Evolutionary conservation across 2,113 vertebrate species (phyloP).

Genomic region (Terrapene triunguis): DNA sequence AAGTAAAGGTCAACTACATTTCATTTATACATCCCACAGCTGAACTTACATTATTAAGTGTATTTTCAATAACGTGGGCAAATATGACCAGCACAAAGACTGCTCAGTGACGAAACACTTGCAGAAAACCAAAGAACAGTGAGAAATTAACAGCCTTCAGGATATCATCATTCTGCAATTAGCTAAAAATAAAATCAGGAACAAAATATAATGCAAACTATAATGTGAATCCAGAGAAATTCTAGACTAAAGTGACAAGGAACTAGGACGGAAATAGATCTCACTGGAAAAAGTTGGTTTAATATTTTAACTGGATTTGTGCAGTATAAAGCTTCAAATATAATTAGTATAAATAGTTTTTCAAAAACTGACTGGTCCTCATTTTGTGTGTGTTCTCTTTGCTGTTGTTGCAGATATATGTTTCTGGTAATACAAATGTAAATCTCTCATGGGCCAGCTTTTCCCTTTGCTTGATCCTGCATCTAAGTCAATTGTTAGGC

Average conservation of each 20-base stretch:
- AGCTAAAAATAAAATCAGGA: background rate
- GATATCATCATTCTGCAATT: background rate
- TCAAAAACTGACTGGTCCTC: background rate
- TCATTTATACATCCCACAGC: background rate
- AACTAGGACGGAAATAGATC: conserved; percentile 3
- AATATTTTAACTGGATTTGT: background rate
- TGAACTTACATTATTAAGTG: background rate
- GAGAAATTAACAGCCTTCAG: background rate
- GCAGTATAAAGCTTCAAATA: background rate
- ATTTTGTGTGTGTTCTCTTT: background rate
- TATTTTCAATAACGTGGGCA: background rate
- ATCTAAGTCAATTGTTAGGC: conserved; percentile 32
- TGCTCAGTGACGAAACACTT: background rate
- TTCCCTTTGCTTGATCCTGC: conserved; percentile 40
- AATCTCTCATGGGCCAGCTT: conserved; percentile 3
- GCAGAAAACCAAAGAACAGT: background rate
- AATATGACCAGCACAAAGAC: background rate
- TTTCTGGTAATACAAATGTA: background rate
- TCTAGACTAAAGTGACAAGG: background rate
- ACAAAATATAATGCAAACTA: background rate
- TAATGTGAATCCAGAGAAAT: background rate
- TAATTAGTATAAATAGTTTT: background rate
- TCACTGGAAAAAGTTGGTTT: background rate
- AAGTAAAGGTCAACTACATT: background rate
- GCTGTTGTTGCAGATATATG: background rate